Evolutionary conservation across 2,113 vertebrate species (phyloP), one percentile per base, ranked within the genome.

Genomic region (Oceanodroma tethys): DNA sequence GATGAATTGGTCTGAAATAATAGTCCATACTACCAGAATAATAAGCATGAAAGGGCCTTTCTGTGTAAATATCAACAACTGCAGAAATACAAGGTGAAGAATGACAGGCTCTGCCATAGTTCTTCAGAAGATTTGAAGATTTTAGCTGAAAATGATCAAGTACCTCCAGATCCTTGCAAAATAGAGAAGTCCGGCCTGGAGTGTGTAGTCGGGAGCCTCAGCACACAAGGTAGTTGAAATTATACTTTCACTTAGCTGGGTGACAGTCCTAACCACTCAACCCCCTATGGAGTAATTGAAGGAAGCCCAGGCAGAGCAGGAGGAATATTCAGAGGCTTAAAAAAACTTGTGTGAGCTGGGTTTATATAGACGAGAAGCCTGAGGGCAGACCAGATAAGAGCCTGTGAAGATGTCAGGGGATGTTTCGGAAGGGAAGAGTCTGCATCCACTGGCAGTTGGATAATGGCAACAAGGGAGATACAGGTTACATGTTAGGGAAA

Each of bases 331-430:
- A 63, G 29, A 82, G 71, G 12, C 22, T 70, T 71, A 38, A 86
- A 91, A 80, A 76, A 18, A 6, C 9, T 79, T 50, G 8, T 38
- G 23, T 52, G n/a, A 86, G 20, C 40, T 60, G 42, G 29, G 23
- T 86, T 97, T 95, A 32, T 70, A 16, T 42, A 48, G 48, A 70
- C 56, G 11, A 92, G 23, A 78, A 89, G 18, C 26, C 76, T 43
- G 20, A 43, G 20, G 16, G 16, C 11, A 93, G 43, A 72, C 43
- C 60, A 65, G 38, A 17, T 40, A 68, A 78, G 18, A 71, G 42
- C 11, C 42, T 71, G 12, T 74, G 59, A 93, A 26, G 73, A n/a
- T 45, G 11, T 66, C 43, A 81, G 50, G 13, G 18, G 14, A 2
- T 38, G 3, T 84, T 96, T 92, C 32, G 50, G 82, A 88, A 88